Base-by-base conservation (phyloP, 2,113 vertebrate species). In the Pelecanus crispus region DNA sequence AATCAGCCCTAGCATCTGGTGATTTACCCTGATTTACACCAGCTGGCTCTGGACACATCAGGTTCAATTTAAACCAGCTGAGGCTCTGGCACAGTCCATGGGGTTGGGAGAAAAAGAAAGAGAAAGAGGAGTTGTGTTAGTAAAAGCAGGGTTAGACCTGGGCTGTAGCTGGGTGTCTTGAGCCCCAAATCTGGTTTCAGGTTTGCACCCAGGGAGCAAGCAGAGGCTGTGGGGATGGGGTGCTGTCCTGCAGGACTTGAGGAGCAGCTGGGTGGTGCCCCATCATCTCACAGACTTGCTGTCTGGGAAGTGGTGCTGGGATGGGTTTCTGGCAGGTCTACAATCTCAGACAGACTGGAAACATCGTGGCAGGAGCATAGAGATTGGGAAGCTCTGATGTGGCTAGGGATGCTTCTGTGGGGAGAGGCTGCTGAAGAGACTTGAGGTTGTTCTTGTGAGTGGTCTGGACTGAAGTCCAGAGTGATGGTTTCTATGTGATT, bases 351-450 rank as follows among this genome's bases (percentile, higher is more conserved):
- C 7, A 26, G 32, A 13, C 10, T 34, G 38, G 58, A 45, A 34
- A 49, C 36, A 3, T 5, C 0, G 0, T 13, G 45, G 49, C 17
- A 65, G 34, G 4, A 38, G 38, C 1, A 19, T 5, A 50, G 15
- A 42, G 29, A 38, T 1, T 13, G 34, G 40, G 74, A 47, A 56
- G 58, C 16, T 75, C 44, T 20, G 32, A 21, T 53, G 22, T 10
- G 15, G 13, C 10, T 22, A 5, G 53, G 26, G 59, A 17, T 34
- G 74, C 19, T 50, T 14, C 50, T 9, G 3, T 6, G 42, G 32
- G 55, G 53, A 70, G 44, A 63, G 42, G 12, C 4, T n/a, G 45
- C 50, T 56, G 83, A 53, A 29, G 16, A 52, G 36, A 7, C n/a
- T 24, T 5, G 6, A 17, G 25, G 6, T 2, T 58, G 50, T 13